These are phyloP conservation scores for Scophthalmus maximus DNA, from an alignment of 2,113 vertebrate species.

Conservation along the genomic window DNA sequence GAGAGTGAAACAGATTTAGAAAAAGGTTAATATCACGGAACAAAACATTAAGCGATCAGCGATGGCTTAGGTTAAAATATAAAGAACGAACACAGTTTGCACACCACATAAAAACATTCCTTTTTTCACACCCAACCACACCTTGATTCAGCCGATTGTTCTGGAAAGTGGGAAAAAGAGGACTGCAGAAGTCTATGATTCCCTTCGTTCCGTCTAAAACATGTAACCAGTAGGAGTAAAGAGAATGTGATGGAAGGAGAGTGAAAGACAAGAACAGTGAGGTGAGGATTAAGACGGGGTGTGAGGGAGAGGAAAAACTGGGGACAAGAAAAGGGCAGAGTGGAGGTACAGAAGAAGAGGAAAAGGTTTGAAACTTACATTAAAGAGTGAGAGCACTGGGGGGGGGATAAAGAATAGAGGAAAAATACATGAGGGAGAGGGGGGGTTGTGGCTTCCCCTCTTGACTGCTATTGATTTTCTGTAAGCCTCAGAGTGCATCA, in stretches of 20 bases:
- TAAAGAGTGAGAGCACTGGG: conserved; percentile 36
- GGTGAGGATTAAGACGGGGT: conserved; percentile 25
- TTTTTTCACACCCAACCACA: not conserved
- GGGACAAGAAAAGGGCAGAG: conserved; percentile 24
- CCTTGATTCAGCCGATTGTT: not conserved
- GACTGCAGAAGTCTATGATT: not conserved
- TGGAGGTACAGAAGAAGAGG: conserved; percentile 16
- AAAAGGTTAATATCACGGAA: not conserved
- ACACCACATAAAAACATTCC: not conserved
- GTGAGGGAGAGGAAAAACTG: conserved; percentile 5
- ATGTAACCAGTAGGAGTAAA: not conserved
- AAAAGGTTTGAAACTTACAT: conserved; percentile 36
- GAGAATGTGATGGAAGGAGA: not conserved
- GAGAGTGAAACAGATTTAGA: not conserved
- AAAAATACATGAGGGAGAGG: conserved; percentile 15
- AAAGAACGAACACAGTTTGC: not conserved
- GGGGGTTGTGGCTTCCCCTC: conserved; percentile 76
- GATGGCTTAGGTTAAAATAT: not conserved
- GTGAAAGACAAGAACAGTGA: conserved; percentile 8
- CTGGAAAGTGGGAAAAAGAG: too few species aligned
- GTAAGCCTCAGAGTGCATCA: conserved; percentile 80
- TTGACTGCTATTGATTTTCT: conserved; percentile 82
- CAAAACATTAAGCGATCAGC: not conserved
- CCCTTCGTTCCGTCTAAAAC: not conserved
- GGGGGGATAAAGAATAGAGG: conserved; percentile 35